Evolutionary conservation across 2,888 invertebrate genomes (phyloP), one percentile per base, ranked within the genome.

Genomic region (Tortricodes alternella): DNA sequence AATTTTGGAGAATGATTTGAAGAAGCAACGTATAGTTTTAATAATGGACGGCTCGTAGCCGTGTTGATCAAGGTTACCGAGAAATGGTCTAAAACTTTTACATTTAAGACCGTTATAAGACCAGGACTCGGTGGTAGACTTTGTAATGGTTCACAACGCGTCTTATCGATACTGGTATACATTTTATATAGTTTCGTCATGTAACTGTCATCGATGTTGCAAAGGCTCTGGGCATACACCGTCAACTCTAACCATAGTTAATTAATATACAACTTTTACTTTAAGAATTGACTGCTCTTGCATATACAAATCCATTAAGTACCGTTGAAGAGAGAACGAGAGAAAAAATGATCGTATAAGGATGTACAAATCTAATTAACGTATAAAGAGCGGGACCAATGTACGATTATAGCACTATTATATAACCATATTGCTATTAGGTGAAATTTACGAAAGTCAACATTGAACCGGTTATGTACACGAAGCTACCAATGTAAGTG

Each of bases 301-400:
- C 48, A 23, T 49, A 43, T 55, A 55, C 48, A 41, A 55, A 55
- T 50, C 56, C 50, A 43, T 48, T 53, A 55, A 59, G 18, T 53
- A 39, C 35, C 38, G 27, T 53, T 46, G 37, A 53, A 53, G 53
- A 58, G 35, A 51, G 51, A 41, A 34, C 21, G 43, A 37, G 21
- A 44, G 64, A 65, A 60, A 48, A 49, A 61, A 63, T 24, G 62
- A 62, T 53, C 65, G 69, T 59, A 71, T 63, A 71, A 71, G 75
- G 68, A 75, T 81, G 76, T 79, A 74, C 75, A 78, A 72, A 69
- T 72, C 69, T 80, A 79, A 68, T 70, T 80, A 80, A 63, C 58
- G 61, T 74, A 75, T 65, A 67, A 69, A 76, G 83, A 83, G 82
- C 85, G 84, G 83, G 84, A 83, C 85, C 73, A 66, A 74, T 80